Conservation (phyloP, 2,113 vertebrate genomes). For the Scolopax mira region DNA sequence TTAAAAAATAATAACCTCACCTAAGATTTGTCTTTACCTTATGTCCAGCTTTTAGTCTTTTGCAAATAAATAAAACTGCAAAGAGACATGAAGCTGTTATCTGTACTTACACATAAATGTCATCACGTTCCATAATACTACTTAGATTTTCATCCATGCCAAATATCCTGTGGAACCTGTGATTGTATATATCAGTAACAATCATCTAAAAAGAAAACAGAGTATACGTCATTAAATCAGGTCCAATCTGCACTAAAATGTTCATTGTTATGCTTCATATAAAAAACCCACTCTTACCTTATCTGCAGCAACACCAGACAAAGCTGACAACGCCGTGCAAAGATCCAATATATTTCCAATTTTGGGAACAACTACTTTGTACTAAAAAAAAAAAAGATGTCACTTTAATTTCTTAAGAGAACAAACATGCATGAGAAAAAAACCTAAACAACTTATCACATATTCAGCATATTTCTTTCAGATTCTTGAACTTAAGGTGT, state of each 20-base stretch:
- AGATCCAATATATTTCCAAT: slow-evolving; percentile 97
- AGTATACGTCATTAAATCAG: slow-evolving; percentile 9
- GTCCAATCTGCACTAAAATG: background rate
- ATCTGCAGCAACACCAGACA: slow-evolving; percentile 90
- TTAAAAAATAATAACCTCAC: background rate
- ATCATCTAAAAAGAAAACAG: slow-evolving; percentile 81
- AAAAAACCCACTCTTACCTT: slow-evolving; percentile 80
- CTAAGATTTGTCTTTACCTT: background rate
- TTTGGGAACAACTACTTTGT: slow-evolving; percentile 97
- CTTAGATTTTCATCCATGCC: slow-evolving; percentile 95
- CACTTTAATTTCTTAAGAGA: background rate
- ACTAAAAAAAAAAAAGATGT: slow-evolving; percentile 77
- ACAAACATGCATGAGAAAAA: background rate
- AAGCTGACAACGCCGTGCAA: slow-evolving; percentile 86
- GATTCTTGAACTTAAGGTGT: background rate
- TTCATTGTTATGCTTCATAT: background rate
- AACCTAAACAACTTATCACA: background rate
- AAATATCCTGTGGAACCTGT: slow-evolving; percentile 98
- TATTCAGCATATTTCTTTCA: background rate
- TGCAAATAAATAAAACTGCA: background rate
- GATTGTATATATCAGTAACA: slow-evolving; percentile 99
- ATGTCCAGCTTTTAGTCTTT: background rate
- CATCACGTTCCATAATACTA: slow-evolving; percentile 98
- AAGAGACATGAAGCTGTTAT: background rate
- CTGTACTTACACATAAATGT: slow-evolving; percentile 95